Evolutionary conservation across 1,140 invertebrate genomes (phyloP).

Genomic region (Epicauta chinensis): DNA sequence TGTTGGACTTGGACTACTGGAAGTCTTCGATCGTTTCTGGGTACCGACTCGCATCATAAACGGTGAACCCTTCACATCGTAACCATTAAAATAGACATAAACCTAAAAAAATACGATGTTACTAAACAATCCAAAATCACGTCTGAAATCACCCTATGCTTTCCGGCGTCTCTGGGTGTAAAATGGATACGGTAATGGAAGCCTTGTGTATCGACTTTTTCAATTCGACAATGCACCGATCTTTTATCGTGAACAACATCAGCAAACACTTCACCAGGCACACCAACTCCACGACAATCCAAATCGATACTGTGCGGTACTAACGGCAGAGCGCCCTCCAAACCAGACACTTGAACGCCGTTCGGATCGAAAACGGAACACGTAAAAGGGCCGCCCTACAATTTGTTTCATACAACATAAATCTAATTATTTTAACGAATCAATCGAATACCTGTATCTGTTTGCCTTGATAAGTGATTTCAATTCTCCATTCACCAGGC

Average conservation of each 20-base stretch:
- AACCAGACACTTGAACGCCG: constrained; percentile 66
- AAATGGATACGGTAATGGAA: constrained; percentile 76
- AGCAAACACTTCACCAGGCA: constrained; percentile 79
- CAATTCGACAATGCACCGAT: constrained; percentile 76
- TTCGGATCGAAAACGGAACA: constrained; percentile 96
- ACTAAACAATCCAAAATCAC: not conserved
- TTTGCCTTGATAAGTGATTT: constrained; percentile 90
- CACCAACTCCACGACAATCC: constrained; percentile 70
- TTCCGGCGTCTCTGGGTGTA: constrained; percentile 80
- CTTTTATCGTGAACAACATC: constrained; percentile 82
- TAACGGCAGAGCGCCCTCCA: constrained; percentile 70
- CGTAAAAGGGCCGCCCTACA: constrained; percentile 85
- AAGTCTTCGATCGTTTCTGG: constrained; percentile 46
- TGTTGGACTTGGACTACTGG: constrained; percentile 31
- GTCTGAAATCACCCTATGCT: constrained; percentile 79
- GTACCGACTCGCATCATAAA: constrained; percentile 73
- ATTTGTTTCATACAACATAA: not conserved
- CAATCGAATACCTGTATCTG: constrained; percentile 69
- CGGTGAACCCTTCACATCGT: constrained; percentile 87
- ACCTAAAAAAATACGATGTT: constrained; percentile 47
- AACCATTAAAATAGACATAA: constrained; percentile 92
- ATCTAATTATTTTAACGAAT: not conserved
- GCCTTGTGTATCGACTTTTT: constrained; percentile 72
- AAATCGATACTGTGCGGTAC: constrained; percentile 71
- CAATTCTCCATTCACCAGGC: constrained; percentile 93